Conservation (phyloP, 2,113 vertebrate species). For the Parus major region DNA sequence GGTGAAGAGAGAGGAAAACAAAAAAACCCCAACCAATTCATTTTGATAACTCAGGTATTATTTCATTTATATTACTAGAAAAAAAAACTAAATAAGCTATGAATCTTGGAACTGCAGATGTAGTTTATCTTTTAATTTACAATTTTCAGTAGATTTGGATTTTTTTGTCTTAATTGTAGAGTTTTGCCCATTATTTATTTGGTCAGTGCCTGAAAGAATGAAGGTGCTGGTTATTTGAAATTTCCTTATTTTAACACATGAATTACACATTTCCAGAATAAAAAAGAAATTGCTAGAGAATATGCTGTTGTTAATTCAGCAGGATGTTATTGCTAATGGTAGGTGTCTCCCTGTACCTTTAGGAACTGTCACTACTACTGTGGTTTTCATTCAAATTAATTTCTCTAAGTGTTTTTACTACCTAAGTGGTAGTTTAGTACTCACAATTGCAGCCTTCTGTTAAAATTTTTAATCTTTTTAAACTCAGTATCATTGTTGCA, state of each 20-base stretch:
- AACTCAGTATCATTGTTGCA: not conserved
- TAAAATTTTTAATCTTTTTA: not conserved
- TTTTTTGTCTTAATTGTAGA: not conserved
- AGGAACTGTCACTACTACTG: not conserved
- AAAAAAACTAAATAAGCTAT: not conserved
- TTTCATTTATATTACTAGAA: not conserved
- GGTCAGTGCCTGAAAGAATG: not conserved
- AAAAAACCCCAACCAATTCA: not conserved
- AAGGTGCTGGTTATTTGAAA: not conserved
- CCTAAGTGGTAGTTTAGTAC: not conserved
- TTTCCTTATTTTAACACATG: not conserved
- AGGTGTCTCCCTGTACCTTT: accelerated
- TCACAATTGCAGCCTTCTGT: not conserved
- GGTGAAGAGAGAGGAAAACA: not conserved
- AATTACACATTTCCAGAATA: not conserved
- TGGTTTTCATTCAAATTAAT: not conserved
- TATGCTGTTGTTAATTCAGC: not conserved
- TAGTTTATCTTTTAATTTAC: not conserved
- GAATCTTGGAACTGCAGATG: not conserved
- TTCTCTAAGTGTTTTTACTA: not conserved
- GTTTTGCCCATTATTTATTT: not conserved
- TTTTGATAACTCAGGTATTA: not conserved
- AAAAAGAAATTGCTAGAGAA: not conserved
- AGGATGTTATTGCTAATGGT: not conserved
- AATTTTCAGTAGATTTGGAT: not conserved